A percentile compares a stretch with the other conserved stretches of the same genome.
Evolutionary conservation across 1,140 invertebrate species (phyloP).

Genomic region (Hypothenemus hampei): DNA sequence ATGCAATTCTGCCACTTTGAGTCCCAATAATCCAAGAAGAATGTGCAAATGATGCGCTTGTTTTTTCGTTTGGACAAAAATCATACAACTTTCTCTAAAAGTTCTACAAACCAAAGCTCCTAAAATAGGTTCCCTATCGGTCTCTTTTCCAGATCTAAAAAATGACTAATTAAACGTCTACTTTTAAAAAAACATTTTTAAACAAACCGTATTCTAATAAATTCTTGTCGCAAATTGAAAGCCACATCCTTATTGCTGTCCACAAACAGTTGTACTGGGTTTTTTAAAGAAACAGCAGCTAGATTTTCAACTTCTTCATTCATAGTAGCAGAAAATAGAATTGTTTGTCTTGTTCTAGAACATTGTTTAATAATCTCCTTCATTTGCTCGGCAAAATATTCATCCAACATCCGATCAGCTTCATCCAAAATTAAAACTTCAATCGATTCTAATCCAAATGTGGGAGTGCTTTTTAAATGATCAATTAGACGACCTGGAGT

Average conservation of each 20-base stretch:
- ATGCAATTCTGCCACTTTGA: constrained; percentile 80
- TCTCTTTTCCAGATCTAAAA: constrained; percentile 67
- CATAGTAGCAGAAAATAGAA: constrained; percentile 98
- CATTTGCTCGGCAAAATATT: constrained; percentile 98
- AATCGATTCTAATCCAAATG: constrained; percentile 83
- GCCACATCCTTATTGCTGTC: constrained; percentile 95
- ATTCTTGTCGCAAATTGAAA: constrained; percentile 93
- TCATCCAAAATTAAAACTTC: constrained; percentile 95
- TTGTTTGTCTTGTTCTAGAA: constrained; percentile 87
- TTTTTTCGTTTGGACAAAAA: constrained; percentile 95
- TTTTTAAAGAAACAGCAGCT: constrained; percentile 82
- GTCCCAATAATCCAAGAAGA: constrained; percentile 72
- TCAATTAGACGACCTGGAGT: constrained; percentile 97
- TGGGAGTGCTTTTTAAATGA: constrained; percentile 92
- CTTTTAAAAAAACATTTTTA: neutral
- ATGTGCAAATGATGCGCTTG: constrained; percentile 91
- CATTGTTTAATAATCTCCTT: constrained; percentile 93
- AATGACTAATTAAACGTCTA: neutral
- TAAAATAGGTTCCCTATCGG: constrained; percentile 86
- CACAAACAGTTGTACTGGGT: constrained; percentile 90
- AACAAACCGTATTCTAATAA: constrained; percentile 61
- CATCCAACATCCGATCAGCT: constrained; percentile 96
- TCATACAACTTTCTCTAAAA: constrained; percentile 88
- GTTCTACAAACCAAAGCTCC: constrained; percentile 87
- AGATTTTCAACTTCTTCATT: constrained; percentile 83